These are phyloP conservation scores for Mastigias papua DNA, from an alignment of 30 jellyfish, hydroid and myxozoan species.

Conservation along the genomic window DNA sequence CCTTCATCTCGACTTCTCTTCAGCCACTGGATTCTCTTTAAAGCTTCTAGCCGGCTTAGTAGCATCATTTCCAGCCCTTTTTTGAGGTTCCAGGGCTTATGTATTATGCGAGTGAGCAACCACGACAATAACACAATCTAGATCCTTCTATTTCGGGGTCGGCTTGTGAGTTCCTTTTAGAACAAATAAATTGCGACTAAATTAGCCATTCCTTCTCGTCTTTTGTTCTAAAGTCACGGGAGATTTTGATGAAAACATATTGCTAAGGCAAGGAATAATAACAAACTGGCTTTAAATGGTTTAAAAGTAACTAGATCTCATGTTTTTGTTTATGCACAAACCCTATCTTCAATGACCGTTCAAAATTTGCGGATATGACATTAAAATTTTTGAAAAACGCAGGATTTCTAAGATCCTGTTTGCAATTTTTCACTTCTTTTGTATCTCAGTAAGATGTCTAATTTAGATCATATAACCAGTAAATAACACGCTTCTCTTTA, in stretches of 20 bases:
- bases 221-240: neutral
- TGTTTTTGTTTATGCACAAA: constrained; percentile 10
- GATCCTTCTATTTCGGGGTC: neutral
- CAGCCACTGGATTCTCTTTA: too few species aligned
- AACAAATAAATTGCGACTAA: neutral
- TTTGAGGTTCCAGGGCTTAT: neutral
- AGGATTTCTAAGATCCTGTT: constrained; percentile 6
- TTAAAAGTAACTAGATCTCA: constrained; percentile 5
- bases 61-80: too few species aligned
- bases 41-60: too few species aligned
- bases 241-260: neutral
- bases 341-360: constrained; percentile 14
- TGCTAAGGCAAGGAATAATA: neutral
- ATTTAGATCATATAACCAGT: neutral
- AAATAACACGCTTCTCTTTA: neutral
- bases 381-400: constrained; percentile 27
- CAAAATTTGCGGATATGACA: constrained; percentile 32
- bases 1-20: too few species aligned
- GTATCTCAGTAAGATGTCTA: neutral
- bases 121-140: neutral
- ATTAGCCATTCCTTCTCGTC: neutral
- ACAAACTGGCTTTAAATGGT: neutral
- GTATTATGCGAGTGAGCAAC: neutral
- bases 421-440: neutral
- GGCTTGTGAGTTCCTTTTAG: neutral